Conservation (phyloP, 1,140 invertebrate species). For the Heterodera schachtii region DNA sequence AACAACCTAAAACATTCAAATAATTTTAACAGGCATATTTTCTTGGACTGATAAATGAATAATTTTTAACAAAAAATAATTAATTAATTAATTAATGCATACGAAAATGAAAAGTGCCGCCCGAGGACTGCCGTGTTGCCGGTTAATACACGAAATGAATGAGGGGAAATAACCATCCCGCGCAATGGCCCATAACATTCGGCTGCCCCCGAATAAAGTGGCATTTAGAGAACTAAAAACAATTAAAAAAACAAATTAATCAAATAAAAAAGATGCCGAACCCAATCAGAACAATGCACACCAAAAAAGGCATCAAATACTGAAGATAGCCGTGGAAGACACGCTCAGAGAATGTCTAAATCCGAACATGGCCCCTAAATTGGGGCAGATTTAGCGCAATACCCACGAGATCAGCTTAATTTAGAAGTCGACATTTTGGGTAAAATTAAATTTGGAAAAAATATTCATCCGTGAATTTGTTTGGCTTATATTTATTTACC, state of each 20-base stretch:
- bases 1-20: constrained; percentile 12
- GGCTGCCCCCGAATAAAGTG: constrained; percentile 56
- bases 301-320: constrained; percentile 59
- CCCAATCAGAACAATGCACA: constrained; percentile 58
- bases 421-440: no score
- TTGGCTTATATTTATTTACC: no score
- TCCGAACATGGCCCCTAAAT: background rate
- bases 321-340: constrained; percentile 47
- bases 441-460: no score
- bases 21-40: no score
- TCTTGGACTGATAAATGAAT: background rate
- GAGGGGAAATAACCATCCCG: constrained; percentile 54
- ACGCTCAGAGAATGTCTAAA: constrained; percentile 52
- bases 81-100: background rate
- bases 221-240: constrained; percentile 54
- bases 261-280: background rate
- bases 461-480: no score
- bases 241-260: background rate
- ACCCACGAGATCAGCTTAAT: no score
- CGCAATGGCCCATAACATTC: constrained; percentile 51
- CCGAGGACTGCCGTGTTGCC: constrained; percentile 46
- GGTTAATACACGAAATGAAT: constrained; percentile 53
- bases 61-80: constrained; percentile 1
- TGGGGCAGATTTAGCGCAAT: background rate
- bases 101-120: constrained; percentile 45